Percentiles rank a stretch among this genome's conserved stretches.
These are phyloP conservation scores for Nebria salina DNA, from an alignment of 2,888 invertebrate genomes.

Conservation along the genomic window DNA sequence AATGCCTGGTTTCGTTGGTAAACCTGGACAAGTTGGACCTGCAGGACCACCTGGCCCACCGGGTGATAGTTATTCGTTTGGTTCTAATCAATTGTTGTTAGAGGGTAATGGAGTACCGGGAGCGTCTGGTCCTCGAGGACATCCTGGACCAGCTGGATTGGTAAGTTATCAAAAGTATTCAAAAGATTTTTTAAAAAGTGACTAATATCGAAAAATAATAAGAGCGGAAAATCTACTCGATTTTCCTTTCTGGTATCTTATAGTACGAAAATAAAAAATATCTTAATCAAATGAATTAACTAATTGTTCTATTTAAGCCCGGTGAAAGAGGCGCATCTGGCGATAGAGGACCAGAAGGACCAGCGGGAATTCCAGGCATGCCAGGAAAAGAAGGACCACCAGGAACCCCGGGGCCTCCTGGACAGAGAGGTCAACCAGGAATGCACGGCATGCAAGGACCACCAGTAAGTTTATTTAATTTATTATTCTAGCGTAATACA, in stretches of 20 bases:
- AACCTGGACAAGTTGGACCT: slow-evolving; percentile 61
- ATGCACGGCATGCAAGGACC: slow-evolving; percentile 69
- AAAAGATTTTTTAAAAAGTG: no score
- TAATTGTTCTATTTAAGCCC: slow-evolving; percentile 58
- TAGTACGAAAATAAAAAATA: no score
- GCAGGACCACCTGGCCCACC: slow-evolving; percentile 60
- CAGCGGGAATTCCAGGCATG: slow-evolving; percentile 67
- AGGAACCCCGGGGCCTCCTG: slow-evolving; percentile 69
- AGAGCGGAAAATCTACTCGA: no score
- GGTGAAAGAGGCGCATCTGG: slow-evolving; percentile 69
- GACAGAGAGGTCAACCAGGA: slow-evolving; percentile 70
- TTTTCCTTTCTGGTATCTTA: no score
- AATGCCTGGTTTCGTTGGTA: slow-evolving; percentile 59
- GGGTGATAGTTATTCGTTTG: slow-evolving; percentile 53
- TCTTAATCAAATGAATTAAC: not conserved
- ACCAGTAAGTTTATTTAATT: slow-evolving; percentile 60
- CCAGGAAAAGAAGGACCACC: slow-evolving; percentile 68
- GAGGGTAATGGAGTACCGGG: slow-evolving; percentile 61
- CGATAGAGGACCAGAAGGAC: slow-evolving; percentile 68
- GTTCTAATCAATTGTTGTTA: slow-evolving; percentile 52
- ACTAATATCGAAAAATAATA: no score
- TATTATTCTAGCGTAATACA: not conserved
- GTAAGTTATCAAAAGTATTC: slow-evolving; percentile 56
- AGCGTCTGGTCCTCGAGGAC: slow-evolving; percentile 65
- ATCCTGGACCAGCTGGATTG: slow-evolving; percentile 67